Conservation (phyloP, 2,797 vertebrate genomes). For the Sebastes diploproa region DNA sequence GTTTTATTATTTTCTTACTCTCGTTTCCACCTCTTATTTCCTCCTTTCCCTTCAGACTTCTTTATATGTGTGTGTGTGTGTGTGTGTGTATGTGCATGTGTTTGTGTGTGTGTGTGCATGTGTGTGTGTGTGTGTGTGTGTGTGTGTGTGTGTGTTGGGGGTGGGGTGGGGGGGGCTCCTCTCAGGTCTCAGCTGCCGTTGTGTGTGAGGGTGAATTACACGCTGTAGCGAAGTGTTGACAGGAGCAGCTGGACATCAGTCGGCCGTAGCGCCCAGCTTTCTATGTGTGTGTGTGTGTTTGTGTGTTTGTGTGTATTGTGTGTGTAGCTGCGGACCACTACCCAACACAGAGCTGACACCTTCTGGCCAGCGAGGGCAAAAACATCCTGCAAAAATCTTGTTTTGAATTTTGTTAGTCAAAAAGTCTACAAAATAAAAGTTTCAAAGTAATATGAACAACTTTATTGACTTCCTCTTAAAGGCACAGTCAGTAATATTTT, state of each 20-base stretch:
- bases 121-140: too few species aligned
- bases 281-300: not conserved
- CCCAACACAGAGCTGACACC: conserved; percentile 75
- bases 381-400: conserved; percentile 19
- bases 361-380: conserved; percentile 71
- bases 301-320: conserved; percentile 11
- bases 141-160: not conserved
- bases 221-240: conserved; percentile 93
- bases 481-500: not conserved
- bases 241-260: conserved; percentile 95
- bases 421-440: not conserved
- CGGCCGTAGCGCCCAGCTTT: conserved; percentile 70
- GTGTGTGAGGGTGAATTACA: conserved; percentile 88
- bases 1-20: conserved; percentile 40
- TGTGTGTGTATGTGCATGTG: conserved; percentile 15
- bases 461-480: not conserved
- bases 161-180: not conserved
- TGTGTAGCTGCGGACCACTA: conserved; percentile 11
- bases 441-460: not conserved
- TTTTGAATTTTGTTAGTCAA: not conserved
- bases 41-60: conserved; percentile 4
- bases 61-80: not conserved
- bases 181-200: conserved; percentile 88
- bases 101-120: not conserved
- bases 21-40: conserved; percentile 47